These are phyloP conservation scores for Equus przewalskii DNA, from an alignment of 2,113 vertebrate species.

Conservation along the genomic window DNA sequence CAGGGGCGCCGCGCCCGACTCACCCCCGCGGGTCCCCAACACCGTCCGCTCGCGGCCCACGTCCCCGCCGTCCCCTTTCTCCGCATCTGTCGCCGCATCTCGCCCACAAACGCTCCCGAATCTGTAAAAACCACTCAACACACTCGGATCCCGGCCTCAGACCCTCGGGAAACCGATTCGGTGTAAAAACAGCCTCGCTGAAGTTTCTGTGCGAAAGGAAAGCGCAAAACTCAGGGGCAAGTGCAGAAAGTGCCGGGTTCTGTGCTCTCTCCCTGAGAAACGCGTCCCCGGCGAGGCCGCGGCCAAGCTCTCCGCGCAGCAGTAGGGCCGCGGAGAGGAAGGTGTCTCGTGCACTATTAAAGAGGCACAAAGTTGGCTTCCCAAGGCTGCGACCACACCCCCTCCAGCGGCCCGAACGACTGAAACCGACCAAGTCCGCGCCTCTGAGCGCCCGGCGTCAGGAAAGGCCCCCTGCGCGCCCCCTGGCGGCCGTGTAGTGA, in stretches of 20 bases:
- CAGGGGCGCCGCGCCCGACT: not conserved
- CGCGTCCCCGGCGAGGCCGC: accelerated
- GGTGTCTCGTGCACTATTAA: too few species aligned
- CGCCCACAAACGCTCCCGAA: too few species aligned
- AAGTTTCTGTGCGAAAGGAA: not conserved
- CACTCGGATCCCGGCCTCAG: not conserved
- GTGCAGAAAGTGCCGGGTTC: not conserved
- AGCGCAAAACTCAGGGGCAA: not conserved
- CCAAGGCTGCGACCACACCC: too few species aligned
- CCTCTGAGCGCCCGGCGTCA: too few species aligned
- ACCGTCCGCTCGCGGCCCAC: not conserved
- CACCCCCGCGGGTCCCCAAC: not conserved
- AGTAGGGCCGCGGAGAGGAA: not conserved
- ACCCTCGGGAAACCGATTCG: too few species aligned
- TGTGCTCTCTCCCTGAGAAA: too few species aligned
- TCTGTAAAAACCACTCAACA: too few species aligned
- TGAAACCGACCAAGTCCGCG: accelerated
- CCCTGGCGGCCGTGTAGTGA: accelerated
- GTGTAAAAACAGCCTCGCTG: not conserved
- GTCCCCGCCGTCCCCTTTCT: too few species aligned
- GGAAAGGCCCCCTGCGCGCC: not conserved
- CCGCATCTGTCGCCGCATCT: too few species aligned
- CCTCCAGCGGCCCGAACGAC: too few species aligned
- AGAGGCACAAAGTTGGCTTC: too few species aligned
- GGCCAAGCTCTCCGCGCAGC: too few species aligned